These are phyloP conservation scores for Sminthurides bifidus DNA, from an alignment of 1,140 invertebrate species.

Conservation along the genomic window DNA sequence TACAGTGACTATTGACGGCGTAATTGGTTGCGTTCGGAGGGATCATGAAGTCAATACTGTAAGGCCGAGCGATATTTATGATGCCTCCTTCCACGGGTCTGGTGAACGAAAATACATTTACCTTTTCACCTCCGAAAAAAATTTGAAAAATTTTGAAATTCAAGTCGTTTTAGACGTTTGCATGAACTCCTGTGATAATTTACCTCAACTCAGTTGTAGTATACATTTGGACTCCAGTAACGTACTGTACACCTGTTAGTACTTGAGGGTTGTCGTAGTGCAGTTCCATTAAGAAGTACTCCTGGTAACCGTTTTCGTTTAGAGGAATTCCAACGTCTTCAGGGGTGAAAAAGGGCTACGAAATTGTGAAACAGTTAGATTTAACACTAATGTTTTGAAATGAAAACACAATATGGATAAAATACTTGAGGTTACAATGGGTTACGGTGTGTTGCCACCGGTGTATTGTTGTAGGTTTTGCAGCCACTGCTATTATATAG, in stretches of 20 bases:
- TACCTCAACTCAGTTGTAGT: conserved; percentile 1
- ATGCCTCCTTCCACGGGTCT: too few species aligned
- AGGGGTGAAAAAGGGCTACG: not conserved
- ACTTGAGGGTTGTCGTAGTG: conserved; percentile 13
- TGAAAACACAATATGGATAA: too few species aligned
- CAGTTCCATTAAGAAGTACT: conserved; percentile 7
- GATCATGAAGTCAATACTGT: too few species aligned
- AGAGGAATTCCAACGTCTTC: conserved; percentile 10
- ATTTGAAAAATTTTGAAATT: not conserved
- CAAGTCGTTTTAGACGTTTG: not conserved
- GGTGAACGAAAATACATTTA: not conserved
- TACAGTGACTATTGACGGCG: too few species aligned
- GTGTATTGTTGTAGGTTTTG: too few species aligned
- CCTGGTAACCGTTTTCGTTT: not conserved
- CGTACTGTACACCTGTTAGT: not conserved
- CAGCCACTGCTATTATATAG: too few species aligned
- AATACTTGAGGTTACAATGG: too few species aligned
- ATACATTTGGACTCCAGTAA: conserved; percentile 3
- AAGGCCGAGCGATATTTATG: too few species aligned
- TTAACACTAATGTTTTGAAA: too few species aligned
- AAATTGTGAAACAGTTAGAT: too few species aligned
- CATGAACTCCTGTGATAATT: not conserved
- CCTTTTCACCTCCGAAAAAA: not conserved
- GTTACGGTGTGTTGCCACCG: too few species aligned
- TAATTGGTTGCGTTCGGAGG: too few species aligned